These are phyloP conservation scores for Morbakka virulenta DNA, from an alignment of 30 jellyfish, hydroid and myxozoan genomes.

Conservation along the genomic window DNA sequence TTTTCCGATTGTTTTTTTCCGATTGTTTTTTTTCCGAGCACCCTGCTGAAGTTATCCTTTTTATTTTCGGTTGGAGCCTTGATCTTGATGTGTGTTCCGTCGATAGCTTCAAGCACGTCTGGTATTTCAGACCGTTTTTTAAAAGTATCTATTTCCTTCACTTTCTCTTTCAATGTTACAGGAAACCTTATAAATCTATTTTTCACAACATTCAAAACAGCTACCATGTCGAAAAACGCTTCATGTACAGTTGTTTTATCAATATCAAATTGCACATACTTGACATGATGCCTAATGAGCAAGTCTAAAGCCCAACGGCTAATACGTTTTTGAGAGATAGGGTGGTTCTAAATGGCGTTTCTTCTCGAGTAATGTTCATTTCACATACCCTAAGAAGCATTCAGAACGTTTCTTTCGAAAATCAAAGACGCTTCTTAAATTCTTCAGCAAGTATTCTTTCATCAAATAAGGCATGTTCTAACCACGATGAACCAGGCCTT, in stretches of 20 bases:
- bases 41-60: conserved; percentile 9
- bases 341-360: neutral
- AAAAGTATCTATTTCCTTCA: conserved; percentile 4
- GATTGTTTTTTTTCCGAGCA: too few species aligned
- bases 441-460: too few species aligned
- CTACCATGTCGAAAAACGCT: too few species aligned
- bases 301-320: conserved; percentile 38
- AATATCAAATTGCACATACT: conserved; percentile 21
- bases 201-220: conserved; percentile 8
- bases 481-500: too few species aligned
- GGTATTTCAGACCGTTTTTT: conserved; percentile 15
- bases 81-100: conserved; percentile 34
- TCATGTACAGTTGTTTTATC: conserved; percentile 33
- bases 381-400: conserved; percentile 4
- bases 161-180: too few species aligned
- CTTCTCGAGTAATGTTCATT: neutral
- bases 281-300: conserved; percentile 25
- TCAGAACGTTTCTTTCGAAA: too few species aligned
- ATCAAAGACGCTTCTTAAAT: too few species aligned
- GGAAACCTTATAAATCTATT: conserved; percentile 5
- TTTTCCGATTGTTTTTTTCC: too few species aligned
- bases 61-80: conserved; percentile 9
- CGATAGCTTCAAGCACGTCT: conserved; percentile 35
- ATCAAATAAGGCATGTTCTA: too few species aligned
- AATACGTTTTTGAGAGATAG: conserved; percentile 22